These are phyloP conservation scores for Sinocyclocheilus anshuiensis DNA, from an alignment of 2,113 vertebrate species.

Conservation along the genomic window DNA sequence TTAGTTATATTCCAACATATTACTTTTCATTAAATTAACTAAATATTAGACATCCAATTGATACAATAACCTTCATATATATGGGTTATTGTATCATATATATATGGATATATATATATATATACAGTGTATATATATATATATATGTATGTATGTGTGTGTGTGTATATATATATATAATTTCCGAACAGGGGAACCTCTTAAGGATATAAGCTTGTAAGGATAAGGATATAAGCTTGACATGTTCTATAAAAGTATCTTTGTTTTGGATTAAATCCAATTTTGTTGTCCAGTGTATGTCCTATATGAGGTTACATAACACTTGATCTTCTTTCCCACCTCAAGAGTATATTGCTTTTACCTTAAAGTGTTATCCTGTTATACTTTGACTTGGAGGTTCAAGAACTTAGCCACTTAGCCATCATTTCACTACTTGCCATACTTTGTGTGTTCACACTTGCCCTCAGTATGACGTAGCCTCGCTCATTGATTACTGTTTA, in stretches of 20 bases:
- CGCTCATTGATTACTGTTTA: constrained; percentile 15
- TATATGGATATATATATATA: too few species aligned
- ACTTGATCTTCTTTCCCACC: constrained; percentile 38
- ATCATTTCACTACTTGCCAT: not conserved
- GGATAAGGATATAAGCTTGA: not conserved
- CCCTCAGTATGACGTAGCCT: not conserved
- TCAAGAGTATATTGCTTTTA: not conserved
- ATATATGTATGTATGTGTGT: too few species aligned
- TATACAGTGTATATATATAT: too few species aligned
- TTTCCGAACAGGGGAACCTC: not conserved
- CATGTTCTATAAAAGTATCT: not conserved
- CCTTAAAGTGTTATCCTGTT: not conserved
- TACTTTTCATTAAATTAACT: not conserved
- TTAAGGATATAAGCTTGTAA: not conserved
- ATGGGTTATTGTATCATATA: too few species aligned
- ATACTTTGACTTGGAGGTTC: not conserved
- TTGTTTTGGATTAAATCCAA: constrained; percentile 8
- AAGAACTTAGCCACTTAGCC: constrained; percentile 8
- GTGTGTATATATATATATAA: not conserved
- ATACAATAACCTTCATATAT: too few species aligned
- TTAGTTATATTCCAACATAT: not conserved
- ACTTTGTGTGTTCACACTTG: constrained; percentile 2
- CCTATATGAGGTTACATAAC: constrained; percentile 33
- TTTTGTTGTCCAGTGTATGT: not conserved
- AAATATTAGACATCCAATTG: not conserved